Percentiles rank a stretch among this genome's conserved stretches.
phyloP scores from a whole-genome alignment of 2,888 invertebrate genomes.

The Gastrophysa polygoni region DNA sequence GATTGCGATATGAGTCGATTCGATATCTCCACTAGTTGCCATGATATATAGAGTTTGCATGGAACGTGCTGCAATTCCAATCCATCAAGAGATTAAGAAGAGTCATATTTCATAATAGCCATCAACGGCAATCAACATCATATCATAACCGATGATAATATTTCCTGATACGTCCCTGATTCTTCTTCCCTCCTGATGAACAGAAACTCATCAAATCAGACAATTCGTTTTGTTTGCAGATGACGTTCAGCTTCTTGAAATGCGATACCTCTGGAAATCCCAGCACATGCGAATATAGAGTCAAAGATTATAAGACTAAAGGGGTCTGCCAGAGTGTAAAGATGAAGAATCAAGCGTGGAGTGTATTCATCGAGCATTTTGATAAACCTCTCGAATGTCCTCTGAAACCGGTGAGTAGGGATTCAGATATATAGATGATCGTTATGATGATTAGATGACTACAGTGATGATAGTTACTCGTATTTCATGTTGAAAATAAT shows the following conservation, averaged over 20 bases:
- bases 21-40: too few species aligned
- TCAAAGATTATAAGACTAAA: slow-evolving; percentile 45
- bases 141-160: too few species aligned
- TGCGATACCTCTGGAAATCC: slow-evolving; percentile 47
- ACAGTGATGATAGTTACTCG: too few species aligned
- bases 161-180: not conserved
- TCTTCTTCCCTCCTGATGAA: not conserved
- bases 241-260: slow-evolving; percentile 44
- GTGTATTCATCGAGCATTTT: slow-evolving; percentile 41
- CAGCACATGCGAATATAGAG: slow-evolving; percentile 47
- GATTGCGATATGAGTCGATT: too few species aligned
- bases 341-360: slow-evolving; percentile 44
- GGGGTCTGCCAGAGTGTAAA: slow-evolving; percentile 43
- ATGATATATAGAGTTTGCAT: too few species aligned
- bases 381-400: slow-evolving; percentile 44
- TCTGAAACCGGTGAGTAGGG: slow-evolving; percentile 45
- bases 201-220: not conserved
- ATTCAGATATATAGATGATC: not conserved
- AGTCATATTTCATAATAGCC: too few species aligned
- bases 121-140: too few species aligned
- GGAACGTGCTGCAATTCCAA: too few species aligned
- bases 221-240: slow-evolving; percentile 36
- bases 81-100: too few species aligned
- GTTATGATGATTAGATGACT: too few species aligned
- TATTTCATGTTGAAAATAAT: too few species aligned